phyloP scores from a whole-genome alignment of 2,888 invertebrate species.

The Pollenia amentaria region DNA sequence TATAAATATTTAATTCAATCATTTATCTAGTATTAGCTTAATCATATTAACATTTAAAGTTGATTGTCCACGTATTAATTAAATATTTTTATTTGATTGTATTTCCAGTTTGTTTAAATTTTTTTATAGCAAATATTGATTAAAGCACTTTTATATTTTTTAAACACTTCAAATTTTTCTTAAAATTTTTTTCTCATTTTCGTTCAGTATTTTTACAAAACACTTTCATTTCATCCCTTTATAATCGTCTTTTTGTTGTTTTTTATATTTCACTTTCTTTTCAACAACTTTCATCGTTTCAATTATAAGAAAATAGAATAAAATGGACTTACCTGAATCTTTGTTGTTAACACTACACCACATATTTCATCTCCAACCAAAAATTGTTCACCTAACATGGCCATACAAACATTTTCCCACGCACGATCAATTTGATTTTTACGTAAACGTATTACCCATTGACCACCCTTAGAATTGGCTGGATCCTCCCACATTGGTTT shows the following conservation, averaged over 20 bases:
- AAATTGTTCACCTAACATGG: slow-evolving; percentile 99
- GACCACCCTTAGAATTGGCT: slow-evolving; percentile 97
- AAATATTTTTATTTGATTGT: no score
- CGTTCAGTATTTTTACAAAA: not conserved
- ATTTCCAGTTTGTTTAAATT: not conserved
- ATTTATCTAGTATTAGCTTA: no score
- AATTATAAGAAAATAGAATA: slow-evolving; percentile 52
- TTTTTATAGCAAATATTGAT: no score
- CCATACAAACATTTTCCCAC: slow-evolving; percentile 99
- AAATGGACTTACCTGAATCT: slow-evolving; percentile 88
- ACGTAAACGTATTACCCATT: slow-evolving; percentile 98
- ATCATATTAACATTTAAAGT: no score
- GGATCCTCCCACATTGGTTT: slow-evolving; percentile 99
- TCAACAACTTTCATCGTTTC: not conserved
- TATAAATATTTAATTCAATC: no score
- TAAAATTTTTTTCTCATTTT: not conserved
- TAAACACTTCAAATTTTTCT: not conserved
- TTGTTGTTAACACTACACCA: slow-evolving; percentile 97
- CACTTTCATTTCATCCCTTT: slow-evolving; percentile 59
- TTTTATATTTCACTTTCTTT: slow-evolving; percentile 13
- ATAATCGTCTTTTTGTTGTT: not conserved
- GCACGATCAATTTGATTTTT: slow-evolving; percentile 97
- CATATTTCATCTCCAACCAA: slow-evolving; percentile 99
- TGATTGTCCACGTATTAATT: no score
- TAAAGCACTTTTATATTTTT: no score